phyloP scores from a whole-genome alignment of 2,113 vertebrate species.

The Hippocampus barbouri region DNA sequence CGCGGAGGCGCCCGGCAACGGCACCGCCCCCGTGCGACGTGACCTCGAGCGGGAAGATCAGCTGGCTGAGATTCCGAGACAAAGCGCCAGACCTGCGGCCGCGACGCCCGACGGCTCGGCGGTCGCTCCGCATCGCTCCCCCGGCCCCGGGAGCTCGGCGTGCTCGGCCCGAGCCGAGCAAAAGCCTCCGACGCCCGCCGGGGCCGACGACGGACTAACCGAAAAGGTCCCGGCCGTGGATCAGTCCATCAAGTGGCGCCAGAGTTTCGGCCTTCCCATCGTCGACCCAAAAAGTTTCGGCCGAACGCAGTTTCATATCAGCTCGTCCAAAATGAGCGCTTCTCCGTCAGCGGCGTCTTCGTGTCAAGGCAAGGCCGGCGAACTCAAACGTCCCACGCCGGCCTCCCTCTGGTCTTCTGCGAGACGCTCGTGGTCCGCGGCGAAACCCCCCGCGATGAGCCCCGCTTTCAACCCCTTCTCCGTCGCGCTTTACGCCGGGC shows the following conservation, averaged over 20 bases:
- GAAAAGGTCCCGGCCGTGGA: constrained; percentile 20
- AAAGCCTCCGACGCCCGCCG: not conserved
- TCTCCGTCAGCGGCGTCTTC: constrained; percentile 4
- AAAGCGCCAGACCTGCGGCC: constrained; percentile 1
- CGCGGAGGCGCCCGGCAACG: constrained; percentile 24
- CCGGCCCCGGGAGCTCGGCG: constrained; percentile 26
- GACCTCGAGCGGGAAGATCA: constrained; percentile 52
- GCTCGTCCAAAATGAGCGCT: constrained; percentile 39
- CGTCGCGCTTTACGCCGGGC: constrained; percentile 20
- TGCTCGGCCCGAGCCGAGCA: constrained; percentile 29
- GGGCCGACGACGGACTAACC: not conserved
- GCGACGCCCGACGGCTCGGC: not conserved
- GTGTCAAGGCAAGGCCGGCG: constrained; percentile 20
- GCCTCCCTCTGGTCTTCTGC: constrained; percentile 40
- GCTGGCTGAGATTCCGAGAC: constrained; percentile 60
- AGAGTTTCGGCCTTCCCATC: constrained; percentile 58
- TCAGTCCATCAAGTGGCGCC: constrained; percentile 58
- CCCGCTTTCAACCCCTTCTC: constrained; percentile 36
- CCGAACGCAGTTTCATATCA: constrained; percentile 56
- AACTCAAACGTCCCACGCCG: constrained; percentile 40
- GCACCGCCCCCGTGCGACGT: constrained; percentile 13
- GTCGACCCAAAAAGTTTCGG: constrained; percentile 28
- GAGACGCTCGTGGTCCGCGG: constrained; percentile 30
- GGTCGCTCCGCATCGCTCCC: constrained; percentile 15
- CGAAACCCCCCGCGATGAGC: constrained; percentile 22